Base-by-base conservation (phyloP, 2,797 vertebrate species). In the Scomberomorus guttatus region DNA sequence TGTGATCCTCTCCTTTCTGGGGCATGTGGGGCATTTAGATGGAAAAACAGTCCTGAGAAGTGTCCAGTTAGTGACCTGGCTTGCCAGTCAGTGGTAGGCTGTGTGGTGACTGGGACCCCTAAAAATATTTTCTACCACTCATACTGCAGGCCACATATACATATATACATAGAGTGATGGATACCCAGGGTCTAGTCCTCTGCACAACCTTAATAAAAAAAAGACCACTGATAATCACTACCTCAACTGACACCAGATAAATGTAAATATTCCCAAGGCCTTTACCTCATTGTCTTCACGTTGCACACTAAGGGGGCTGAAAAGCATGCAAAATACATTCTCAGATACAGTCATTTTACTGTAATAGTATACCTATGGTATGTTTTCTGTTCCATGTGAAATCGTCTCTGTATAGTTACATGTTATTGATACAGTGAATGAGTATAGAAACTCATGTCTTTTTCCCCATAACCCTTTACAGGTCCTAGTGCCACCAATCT, bases 401-500 rank as follows among this genome's bases (percentile, higher is more conserved):
- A 80, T 91, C 88, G 44, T 93, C 87, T 85, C 88, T 94, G 92
- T 93, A 79, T 81, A 92, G 91, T 84, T 91, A 72, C 86, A 80
- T 93, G 91, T 93, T 59, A 88, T 86, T 87, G 78, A 87, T 86
- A 74, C 85, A 87, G 84, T 85, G 67, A 90, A 86, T 89, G 65
- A 91, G 92, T 74, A 69, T 86, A 96, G 96, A 95, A 96, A 97
- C 95, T 97, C 94, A 96, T 94, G 93, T 94, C 73, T 94, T 92
- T 94, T 89, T 92, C 91, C 92, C 91, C 93, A 87, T 97, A 95
- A 97, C 96, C 97, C 96, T 96, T 94, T 95, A 93, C 98, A 99
- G 98, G 98, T 99, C 98, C 98, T 98, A 99, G 98, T 94, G 98
- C 98, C 96, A 99, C 98, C 97, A 99, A 99, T 97, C 97, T 99